Evolutionary conservation across 2,888 invertebrate species (phyloP).

Genomic region (Cataglyphis livida): DNA sequence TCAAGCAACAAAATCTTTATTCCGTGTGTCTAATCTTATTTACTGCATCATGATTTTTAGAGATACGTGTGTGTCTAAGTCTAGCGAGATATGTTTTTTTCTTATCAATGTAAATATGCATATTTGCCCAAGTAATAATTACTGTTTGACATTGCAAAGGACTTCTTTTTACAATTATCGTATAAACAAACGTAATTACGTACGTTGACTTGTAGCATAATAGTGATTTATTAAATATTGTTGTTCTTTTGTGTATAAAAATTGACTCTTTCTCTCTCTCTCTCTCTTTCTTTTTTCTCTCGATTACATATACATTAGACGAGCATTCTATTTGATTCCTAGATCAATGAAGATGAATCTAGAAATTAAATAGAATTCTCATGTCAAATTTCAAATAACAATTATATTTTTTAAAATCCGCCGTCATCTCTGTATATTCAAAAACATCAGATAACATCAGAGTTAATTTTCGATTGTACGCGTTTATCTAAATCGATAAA

Average conservation of each 20-base stretch:
- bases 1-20: not conserved
- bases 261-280: not conserved
- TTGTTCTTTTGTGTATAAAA: not conserved
- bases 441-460: conserved; percentile 8
- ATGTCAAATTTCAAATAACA: not conserved
- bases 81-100: not conserved
- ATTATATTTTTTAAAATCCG: not conserved
- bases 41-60: not conserved
- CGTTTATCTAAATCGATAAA: conserved; percentile 69
- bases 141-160: not conserved
- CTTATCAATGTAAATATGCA: not conserved
- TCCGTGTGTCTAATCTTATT: not conserved
- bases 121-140: conserved; percentile 4
- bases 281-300: not conserved
- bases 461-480: conserved; percentile 20
- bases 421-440: not conserved
- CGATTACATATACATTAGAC: not conserved
- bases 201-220: not conserved
- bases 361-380: not conserved
- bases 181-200: not conserved
- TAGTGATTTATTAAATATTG: not conserved
- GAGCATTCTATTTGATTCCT: too few species aligned
- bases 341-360: not conserved
- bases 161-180: conserved; percentile 14
- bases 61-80: not conserved